A percentile compares a stretch with the other conserved stretches of the same genome.
Conservation (phyloP, 2,888 invertebrate species). For the Octodonta nipae region DNA sequence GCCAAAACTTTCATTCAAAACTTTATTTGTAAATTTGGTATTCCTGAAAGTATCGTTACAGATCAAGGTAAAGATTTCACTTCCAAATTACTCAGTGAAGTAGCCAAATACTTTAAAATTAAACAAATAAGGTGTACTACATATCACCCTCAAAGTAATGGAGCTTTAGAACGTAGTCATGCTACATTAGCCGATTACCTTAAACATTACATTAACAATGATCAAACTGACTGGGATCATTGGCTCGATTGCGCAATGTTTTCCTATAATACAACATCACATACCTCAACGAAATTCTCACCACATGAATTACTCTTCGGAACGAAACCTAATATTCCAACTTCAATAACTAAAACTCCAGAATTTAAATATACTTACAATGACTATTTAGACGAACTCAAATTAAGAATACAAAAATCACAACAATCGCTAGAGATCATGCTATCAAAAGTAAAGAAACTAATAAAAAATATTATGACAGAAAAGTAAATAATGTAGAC, state of each 20-base stretch:
- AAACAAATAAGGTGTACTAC: slow-evolving; percentile 20
- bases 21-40: slow-evolving; percentile 17
- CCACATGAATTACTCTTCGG: slow-evolving; percentile 26
- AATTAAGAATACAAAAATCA: slow-evolving; percentile 14
- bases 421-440: slow-evolving; percentile 15
- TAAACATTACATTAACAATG: slow-evolving; percentile 24
- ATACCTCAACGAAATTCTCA: slow-evolving; percentile 24
- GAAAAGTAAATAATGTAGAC: slow-evolving; percentile 7
- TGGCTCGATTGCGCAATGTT: slow-evolving; percentile 22
- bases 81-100: slow-evolving; percentile 23
- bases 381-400: slow-evolving; percentile 18
- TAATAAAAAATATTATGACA: slow-evolving; percentile 19
- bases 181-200: slow-evolving; percentile 5
- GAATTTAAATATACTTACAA: slow-evolving; percentile 21
- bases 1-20: slow-evolving; percentile 17
- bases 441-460: slow-evolving; percentile 13
- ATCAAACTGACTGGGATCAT: slow-evolving; percentile 26
- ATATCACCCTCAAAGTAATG: slow-evolving; percentile 22
- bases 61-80: slow-evolving; percentile 31
- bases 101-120: slow-evolving; percentile 22
- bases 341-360: slow-evolving; percentile 17
- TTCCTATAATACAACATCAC: slow-evolving; percentile 22
- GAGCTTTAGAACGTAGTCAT: slow-evolving; percentile 6
- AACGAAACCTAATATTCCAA: slow-evolving; percentile 18
- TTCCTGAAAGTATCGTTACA: slow-evolving; percentile 15